phyloP scores from a whole-genome alignment of 2,888 invertebrate genomes.

The Eustalomyia histrio region DNA sequence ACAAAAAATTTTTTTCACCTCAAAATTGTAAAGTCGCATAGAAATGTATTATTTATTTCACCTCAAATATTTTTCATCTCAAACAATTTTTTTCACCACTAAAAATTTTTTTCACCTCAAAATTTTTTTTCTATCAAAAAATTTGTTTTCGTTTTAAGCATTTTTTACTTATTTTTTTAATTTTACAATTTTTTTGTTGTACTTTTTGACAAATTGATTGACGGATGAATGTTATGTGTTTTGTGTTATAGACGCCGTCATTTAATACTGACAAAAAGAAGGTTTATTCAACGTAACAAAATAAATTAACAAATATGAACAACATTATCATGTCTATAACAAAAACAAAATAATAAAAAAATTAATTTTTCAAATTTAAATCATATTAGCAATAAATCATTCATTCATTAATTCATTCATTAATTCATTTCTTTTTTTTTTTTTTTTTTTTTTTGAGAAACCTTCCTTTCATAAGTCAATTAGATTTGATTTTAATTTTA shows the following conservation, averaged over 20 bases:
- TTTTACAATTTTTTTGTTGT: background rate
- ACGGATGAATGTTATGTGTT: constrained; percentile 51
- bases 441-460: constrained; percentile 4
- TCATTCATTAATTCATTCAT: too few species aligned
- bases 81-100: too few species aligned
- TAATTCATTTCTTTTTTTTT: background rate
- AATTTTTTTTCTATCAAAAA: too few species aligned
- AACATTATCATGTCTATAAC: background rate
- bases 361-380: background rate
- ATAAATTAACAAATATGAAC: background rate
- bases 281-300: constrained; percentile 15
- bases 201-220: constrained; percentile 57
- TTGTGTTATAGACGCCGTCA: constrained; percentile 39
- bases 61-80: too few species aligned
- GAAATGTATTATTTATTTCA: too few species aligned
- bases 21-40: too few species aligned
- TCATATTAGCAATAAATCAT: background rate
- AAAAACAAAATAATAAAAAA: background rate
- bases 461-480: constrained; percentile 38
- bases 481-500: constrained; percentile 41
- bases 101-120: too few species aligned
- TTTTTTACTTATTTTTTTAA: too few species aligned
- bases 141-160: too few species aligned
- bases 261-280: constrained; percentile 33
- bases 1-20: too few species aligned